Evolutionary conservation across 2,113 vertebrate species (phyloP), one percentile per base, ranked within the genome.

Genomic region (Podarcis cretensis): DNA sequence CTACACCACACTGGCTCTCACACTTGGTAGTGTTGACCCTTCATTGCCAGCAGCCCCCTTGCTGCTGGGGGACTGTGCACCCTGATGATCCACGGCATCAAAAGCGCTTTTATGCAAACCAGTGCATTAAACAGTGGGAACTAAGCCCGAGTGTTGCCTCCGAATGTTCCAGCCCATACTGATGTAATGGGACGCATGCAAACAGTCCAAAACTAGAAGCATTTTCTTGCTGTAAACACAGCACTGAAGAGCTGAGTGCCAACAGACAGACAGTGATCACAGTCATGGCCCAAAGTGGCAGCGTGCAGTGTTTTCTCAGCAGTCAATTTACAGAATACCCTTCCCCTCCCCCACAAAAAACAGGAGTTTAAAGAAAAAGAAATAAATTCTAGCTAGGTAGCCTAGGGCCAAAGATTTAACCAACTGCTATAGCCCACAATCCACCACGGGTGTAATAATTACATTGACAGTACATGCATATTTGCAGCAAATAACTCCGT

Each of bases 321-420:
- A 77, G 59, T 0, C 86, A 65, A 83, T 86, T n/a, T 6, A 80
- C 0, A 0, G 59, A 0, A 0, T 4, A n/a, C 1, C 10, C 48
- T 37, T 0, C 48, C 48, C 48, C 2, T 2, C 10, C 48, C 48
- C 48, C 48, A 2, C 23, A 9, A 73, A 77, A 37, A 32, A 78
- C 68, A 59, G 57, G 18, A 32, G 54, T 87, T 21, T 63, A 63
- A 63, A 63, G 18, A 37, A 40, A 20, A 32, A 30, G 57, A 74
- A 83, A 48, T 30, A 30, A 40, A 9, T 68, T 92, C 76, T 84
- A 81, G 77, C 0, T 0, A 95, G 86, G 48, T 27, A 68, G 25
- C 32, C 5, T 3, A 81, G 0, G 59, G 32, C 23, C 37, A 14
- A 83, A 93, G 85, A 87, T 85, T 87, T 30, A 83, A 85, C 71